Evolutionary conservation across 2,113 vertebrate species (phyloP), one percentile per base, ranked within the genome.

Genomic region (Capreolus pygargus): DNA sequence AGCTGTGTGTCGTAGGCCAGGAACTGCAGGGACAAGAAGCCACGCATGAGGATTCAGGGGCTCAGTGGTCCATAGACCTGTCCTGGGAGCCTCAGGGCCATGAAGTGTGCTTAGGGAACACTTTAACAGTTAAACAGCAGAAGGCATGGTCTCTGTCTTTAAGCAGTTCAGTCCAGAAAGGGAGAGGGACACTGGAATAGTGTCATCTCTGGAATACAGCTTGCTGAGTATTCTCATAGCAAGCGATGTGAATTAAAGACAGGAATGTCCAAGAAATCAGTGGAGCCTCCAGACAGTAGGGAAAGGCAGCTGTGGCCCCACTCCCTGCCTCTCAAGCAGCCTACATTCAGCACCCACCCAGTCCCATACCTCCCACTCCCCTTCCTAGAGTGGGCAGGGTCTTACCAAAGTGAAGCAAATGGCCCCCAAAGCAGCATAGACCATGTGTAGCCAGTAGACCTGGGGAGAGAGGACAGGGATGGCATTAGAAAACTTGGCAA

Each of bases 1-100:
- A 99, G 98, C 97, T 99, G 99, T 1, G 99, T 99, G 98, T 99
- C 99, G 7, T 99, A 99, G 8, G 99, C 99, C 97, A 99, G 98
- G 98, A 99, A 99, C 99, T 99, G 97, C 1, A 36, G 79, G 27
- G 86, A 86, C 23, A 91, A 55, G 81, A 85, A 12, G 55, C 47
- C n/a, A 89, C 12, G 57, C 12, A 43, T 57, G 96, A 98, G 94
- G 25, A 43, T 33, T 78, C 67, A 4, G 3, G 64, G 55, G 52
- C 50, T 57, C 33, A 4, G 54, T 0, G 33, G 30, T 70, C 54
- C n/a, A 50, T 78, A 93, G 33, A 21, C 27, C 60, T 94, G 60
- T 30, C 52, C 33, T 28, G 5, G 1, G n/a, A 52, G 17, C 84
- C 64, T 50, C 17, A 10, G 5, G 39, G 70, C 79, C 79, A n/a